Evolutionary conservation across 2,113 vertebrate genomes (phyloP).

Genomic region (Sturnira hondurensis): DNA sequence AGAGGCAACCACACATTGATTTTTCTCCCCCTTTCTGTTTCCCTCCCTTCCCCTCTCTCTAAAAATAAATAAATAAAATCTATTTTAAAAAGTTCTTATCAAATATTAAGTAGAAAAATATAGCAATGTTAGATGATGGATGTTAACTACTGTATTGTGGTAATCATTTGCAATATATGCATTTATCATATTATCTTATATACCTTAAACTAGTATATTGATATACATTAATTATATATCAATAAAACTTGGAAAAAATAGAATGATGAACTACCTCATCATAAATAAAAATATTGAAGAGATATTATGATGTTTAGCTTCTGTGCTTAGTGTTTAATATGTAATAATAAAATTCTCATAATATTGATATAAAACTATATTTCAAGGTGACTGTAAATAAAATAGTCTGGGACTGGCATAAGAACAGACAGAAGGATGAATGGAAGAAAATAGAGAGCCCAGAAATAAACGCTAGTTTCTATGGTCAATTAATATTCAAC

Average conservation of each 20-base stretch:
- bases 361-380: too few relatives aligned
- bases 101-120: background rate
- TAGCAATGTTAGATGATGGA: background rate
- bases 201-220: background rate
- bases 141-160: background rate
- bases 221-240: background rate
- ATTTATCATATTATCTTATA: background rate
- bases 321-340: background rate
- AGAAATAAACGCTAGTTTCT: too few relatives aligned
- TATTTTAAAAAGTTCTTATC: too few relatives aligned
- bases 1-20: too few relatives aligned
- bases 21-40: too few relatives aligned
- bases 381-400: too few relatives aligned
- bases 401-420: too few relatives aligned
- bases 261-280: background rate
- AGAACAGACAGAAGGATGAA: too few relatives aligned
- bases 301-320: background rate
- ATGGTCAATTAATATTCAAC: too few relatives aligned
- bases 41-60: too few relatives aligned
- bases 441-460: too few relatives aligned
- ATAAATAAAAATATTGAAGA: background rate
- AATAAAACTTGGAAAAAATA: background rate
- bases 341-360: background rate
- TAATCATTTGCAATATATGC: background rate
- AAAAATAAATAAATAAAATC: too few relatives aligned